A percentile compares a stretch with the other conserved stretches of the same genome.
Conservation (phyloP, 1,140 invertebrate genomes). For the Neodiprion pinetum region DNA sequence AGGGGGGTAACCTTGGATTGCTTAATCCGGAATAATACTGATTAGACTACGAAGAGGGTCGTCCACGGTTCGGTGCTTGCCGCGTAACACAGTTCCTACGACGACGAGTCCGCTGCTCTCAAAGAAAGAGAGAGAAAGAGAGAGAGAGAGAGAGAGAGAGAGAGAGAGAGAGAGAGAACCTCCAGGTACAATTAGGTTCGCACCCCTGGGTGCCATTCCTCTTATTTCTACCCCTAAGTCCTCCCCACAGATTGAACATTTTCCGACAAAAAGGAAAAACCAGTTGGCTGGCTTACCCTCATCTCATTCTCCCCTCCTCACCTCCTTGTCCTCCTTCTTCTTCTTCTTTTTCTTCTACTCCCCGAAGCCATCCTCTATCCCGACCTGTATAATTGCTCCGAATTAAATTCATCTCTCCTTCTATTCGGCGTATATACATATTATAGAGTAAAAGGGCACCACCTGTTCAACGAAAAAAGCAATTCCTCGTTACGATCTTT, state of each 20-base stretch:
- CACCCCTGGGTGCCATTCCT: slow-evolving; percentile 50
- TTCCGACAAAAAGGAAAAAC: slow-evolving; percentile 28
- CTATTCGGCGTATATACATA: no score
- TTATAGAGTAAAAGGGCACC: no score
- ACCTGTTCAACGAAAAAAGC: no score
- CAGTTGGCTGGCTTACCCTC: slow-evolving; percentile 14
- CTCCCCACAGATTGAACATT: slow-evolving; percentile 36
- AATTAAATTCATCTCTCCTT: not conserved
- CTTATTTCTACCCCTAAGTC: slow-evolving; percentile 38
- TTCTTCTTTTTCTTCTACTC: slow-evolving; percentile 1
- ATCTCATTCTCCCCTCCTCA: slow-evolving; percentile 19
- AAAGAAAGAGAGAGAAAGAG: no score
- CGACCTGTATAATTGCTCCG: not conserved
- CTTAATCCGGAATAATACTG: slow-evolving; percentile 19
- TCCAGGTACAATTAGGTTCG: slow-evolving; percentile 51
- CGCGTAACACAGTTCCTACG: not conserved
- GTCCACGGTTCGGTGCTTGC: not conserved
- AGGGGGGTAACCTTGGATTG: slow-evolving; percentile 8
- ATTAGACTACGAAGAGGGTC: slow-evolving; percentile 8
- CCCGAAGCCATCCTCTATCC: not conserved
- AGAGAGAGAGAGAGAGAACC: slow-evolving; percentile 36
- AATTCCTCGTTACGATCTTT: no score
- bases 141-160: slow-evolving; percentile 30
- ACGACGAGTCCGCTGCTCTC: not conserved
- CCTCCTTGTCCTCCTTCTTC: slow-evolving; percentile 38